phyloP scores from a whole-genome alignment of 1,140 invertebrate species.

The Portunus trituberculatus region DNA sequence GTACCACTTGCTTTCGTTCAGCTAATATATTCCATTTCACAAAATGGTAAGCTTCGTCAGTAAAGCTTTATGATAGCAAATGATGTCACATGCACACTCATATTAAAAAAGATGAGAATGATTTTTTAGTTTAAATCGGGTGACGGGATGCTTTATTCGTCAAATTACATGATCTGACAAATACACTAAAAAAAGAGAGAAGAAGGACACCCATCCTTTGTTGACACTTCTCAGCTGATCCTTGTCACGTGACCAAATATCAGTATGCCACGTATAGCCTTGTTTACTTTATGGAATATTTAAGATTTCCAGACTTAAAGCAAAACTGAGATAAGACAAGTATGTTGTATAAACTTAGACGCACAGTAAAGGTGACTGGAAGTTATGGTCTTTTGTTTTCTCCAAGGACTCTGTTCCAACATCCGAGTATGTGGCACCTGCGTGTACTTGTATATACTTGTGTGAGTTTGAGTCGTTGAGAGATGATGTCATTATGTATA shows the following conservation, averaged over 20 bases:
- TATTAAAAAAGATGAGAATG: not conserved
- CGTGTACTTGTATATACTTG: no score
- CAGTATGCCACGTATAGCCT: no score
- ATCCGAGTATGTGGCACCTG: no score
- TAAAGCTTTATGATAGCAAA: not conserved
- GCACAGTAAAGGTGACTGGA: no score
- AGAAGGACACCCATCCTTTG: not conserved
- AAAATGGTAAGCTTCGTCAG: not conserved
- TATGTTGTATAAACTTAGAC: no score
- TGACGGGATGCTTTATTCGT: not conserved
- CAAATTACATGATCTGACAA: not conserved
- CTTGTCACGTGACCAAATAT: slow-evolving; percentile 67
- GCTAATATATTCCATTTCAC: not conserved
- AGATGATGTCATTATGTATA: no score
- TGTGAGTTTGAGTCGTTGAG: no score
- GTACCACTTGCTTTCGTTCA: not conserved
- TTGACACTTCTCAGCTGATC: slow-evolving; percentile 75
- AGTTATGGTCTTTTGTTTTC: no score
- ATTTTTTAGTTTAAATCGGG: not conserved
- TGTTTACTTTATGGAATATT: no score
- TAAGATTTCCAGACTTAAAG: no score
- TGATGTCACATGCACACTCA: not conserved
- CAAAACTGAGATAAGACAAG: no score
- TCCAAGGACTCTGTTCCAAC: no score
- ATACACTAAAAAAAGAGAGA: not conserved